A percentile compares a stretch with the other conserved stretches of the same genome.
These are phyloP conservation scores for Psilanteris sp. DNA, from an alignment of 1,140 invertebrate genomes.

Conservation along the genomic window DNA sequence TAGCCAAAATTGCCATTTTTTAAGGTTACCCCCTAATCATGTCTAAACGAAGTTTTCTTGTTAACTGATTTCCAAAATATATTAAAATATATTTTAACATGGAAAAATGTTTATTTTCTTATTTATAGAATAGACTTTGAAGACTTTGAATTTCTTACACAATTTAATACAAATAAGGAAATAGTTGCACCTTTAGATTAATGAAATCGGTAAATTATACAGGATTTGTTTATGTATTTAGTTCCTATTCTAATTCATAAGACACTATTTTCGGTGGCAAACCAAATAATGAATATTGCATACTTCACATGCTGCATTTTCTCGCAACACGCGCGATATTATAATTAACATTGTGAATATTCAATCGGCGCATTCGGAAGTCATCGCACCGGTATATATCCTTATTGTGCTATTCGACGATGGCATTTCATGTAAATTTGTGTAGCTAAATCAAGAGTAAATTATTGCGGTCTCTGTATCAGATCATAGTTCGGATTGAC, in stretches of 20 bases:
- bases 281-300: slow-evolving; percentile 52
- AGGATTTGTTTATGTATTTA: slow-evolving; percentile 38
- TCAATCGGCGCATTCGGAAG: slow-evolving; percentile 49
- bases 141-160: too few relatives aligned
- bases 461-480: slow-evolving; percentile 50
- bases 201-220: slow-evolving; percentile 24
- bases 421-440: slow-evolving; percentile 47
- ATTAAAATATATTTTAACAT: too few relatives aligned
- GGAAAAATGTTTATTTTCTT: too few relatives aligned
- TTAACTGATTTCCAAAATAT: too few relatives aligned
- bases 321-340: slow-evolving; percentile 47
- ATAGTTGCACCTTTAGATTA: slow-evolving; percentile 17
- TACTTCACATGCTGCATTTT: too few relatives aligned
- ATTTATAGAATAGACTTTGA: too few relatives aligned
- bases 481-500: slow-evolving; percentile 37
- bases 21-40: too few relatives aligned
- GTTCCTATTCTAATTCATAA: slow-evolving; percentile 23
- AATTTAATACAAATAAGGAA: too few relatives aligned
- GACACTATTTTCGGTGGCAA: slow-evolving; percentile 16
- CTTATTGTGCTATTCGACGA: slow-evolving; percentile 44
- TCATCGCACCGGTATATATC: slow-evolving; percentile 38
- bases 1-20: too few relatives aligned
- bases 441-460: slow-evolving; percentile 51
- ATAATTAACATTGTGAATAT: slow-evolving; percentile 60
- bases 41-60: too few relatives aligned